Evolutionary conservation across 2,113 vertebrate species (phyloP).

Genomic region (Malurus elegans): DNA sequence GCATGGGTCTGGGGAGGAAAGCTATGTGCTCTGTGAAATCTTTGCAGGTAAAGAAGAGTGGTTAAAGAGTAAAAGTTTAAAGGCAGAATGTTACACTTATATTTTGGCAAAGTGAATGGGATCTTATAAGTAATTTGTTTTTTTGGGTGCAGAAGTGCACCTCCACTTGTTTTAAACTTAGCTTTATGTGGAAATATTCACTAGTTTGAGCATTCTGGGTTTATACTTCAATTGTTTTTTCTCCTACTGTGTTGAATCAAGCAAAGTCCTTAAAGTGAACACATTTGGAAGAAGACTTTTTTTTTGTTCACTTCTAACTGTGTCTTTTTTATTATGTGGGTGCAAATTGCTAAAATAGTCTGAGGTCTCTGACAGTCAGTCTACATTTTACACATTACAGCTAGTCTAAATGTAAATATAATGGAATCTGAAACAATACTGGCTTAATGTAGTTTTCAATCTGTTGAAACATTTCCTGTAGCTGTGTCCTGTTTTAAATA

Average conservation of each 20-base stretch:
- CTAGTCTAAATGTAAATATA: conserved; percentile 29
- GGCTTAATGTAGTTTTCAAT: background rate
- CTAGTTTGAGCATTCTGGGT: background rate
- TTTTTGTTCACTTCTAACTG: background rate
- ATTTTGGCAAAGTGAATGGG: background rate
- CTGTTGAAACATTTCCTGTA: background rate
- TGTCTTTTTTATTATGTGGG: background rate
- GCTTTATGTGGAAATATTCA: background rate
- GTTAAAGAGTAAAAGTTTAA: background rate
- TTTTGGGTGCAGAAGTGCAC: background rate
- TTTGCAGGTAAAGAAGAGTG: background rate
- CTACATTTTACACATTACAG: background rate
- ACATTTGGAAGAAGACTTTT: background rate
- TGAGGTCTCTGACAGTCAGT: background rate
- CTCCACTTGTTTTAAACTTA: background rate
- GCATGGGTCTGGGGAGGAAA: background rate
- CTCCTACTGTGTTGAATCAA: background rate
- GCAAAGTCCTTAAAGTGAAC: background rate
- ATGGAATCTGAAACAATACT: background rate
- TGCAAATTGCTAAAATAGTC: background rate
- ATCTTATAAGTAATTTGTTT: background rate
- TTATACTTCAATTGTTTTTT: background rate
- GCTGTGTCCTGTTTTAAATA: background rate
- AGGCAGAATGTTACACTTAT: background rate
- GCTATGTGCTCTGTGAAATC: background rate